phyloP scores from a whole-genome alignment of 1,140 invertebrate species.

The Neomicropteryx cornuta region DNA sequence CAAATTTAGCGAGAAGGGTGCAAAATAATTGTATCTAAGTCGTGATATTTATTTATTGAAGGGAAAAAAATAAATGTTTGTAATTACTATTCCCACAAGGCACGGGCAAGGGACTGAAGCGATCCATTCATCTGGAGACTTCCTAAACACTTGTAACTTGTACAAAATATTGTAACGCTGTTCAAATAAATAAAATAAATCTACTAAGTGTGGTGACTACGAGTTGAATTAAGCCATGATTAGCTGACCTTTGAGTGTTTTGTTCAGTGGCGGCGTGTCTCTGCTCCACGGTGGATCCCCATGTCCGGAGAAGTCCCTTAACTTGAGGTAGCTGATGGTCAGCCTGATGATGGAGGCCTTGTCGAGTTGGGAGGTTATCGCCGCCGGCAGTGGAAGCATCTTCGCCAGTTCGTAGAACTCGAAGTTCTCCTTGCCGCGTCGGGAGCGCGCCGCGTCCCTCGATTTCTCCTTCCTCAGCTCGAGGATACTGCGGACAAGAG shows the following conservation, averaged over 20 bases:
- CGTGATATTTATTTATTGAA: too few species aligned
- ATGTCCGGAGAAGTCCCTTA: conserved; percentile 88
- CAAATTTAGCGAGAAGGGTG: too few species aligned
- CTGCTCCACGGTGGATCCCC: conserved; percentile 91
- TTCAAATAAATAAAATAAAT: too few species aligned
- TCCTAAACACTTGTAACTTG: too few species aligned
- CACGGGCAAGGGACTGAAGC: too few species aligned
- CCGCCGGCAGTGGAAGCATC: conserved; percentile 90
- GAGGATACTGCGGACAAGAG: conserved; percentile 71
- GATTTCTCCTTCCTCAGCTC: conserved; percentile 96
- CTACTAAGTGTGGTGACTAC: too few species aligned
- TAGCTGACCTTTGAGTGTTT: conserved; percentile 81
- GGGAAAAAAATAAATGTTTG: too few species aligned
- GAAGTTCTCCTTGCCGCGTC: conserved; percentile 95
- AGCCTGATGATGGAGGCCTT: conserved; percentile 98
- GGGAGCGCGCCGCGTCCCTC: conserved; percentile 85
- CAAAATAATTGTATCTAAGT: too few species aligned
- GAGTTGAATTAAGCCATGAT: too few species aligned
- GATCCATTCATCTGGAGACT: too few species aligned
- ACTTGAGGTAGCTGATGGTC: conserved; percentile 93
- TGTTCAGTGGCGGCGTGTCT: conserved; percentile 62
- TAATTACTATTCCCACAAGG: too few species aligned
- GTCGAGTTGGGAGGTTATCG: conserved; percentile 95
- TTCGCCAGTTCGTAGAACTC: conserved; percentile 98
- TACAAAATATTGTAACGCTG: too few species aligned